These are phyloP conservation scores for Proterorhinus semilunaris DNA, from an alignment of 2,113 vertebrate species.

Conservation along the genomic window DNA sequence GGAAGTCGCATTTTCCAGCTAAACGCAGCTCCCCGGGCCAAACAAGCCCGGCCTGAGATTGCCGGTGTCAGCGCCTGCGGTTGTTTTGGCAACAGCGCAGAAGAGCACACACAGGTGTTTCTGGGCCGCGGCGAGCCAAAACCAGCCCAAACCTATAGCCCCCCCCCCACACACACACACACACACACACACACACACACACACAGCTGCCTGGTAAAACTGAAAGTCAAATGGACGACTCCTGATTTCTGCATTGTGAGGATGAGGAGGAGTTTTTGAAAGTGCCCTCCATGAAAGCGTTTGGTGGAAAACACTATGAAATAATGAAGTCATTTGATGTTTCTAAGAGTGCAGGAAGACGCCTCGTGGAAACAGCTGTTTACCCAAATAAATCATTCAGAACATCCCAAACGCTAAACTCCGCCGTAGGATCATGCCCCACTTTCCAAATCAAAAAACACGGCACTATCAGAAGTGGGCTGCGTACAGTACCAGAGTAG, in stretches of 20 bases:
- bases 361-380: neutral
- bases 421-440: constrained; percentile 45
- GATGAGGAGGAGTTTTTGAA: neutral
- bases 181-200: no score
- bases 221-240: constrained; percentile 7
- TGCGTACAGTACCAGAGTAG: constrained; percentile 53
- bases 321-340: neutral
- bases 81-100: constrained; percentile 70
- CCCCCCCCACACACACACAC: no score
- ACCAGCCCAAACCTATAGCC: constrained; percentile 9
- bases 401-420: constrained; percentile 33
- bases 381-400: constrained; percentile 49
- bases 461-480: constrained; percentile 41
- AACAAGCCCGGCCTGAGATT: constrained; percentile 28
- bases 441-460: constrained; percentile 49
- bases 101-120: constrained; percentile 27
- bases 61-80: constrained; percentile 44
- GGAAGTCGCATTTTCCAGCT: constrained; percentile 31
- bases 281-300: no score
- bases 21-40: constrained; percentile 13
- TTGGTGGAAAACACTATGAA: no score
- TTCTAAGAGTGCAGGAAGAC: neutral
- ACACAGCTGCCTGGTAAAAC: constrained; percentile 17
- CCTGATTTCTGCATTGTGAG: neutral
- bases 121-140: neutral